phyloP scores from a whole-genome alignment of 1,140 invertebrate species.

The Cyphomyrmex costatus region DNA sequence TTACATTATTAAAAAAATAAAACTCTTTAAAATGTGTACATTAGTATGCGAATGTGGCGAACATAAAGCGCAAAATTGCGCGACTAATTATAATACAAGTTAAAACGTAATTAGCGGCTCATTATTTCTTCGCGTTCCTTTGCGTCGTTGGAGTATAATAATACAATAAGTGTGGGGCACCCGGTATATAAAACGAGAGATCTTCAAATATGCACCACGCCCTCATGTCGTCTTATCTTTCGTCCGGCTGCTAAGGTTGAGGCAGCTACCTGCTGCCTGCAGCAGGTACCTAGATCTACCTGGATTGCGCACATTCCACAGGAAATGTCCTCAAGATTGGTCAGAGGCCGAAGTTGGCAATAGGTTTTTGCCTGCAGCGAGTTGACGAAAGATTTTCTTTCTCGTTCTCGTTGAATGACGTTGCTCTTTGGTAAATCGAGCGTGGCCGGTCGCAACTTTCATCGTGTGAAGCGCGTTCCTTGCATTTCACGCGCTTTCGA shows the following conservation, averaged over 20 bases:
- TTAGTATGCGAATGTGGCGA: too few species aligned
- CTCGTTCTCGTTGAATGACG: conserved; percentile 38
- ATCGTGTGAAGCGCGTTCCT: neutral
- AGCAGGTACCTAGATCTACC: conserved; percentile 58
- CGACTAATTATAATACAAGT: conserved; percentile 6
- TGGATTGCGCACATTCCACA: conserved; percentile 56
- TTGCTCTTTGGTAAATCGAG: conserved; percentile 47
- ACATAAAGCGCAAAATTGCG: neutral
- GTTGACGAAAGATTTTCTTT: conserved; percentile 43
- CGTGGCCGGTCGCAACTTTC: conserved; percentile 18
- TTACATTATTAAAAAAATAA: neutral
- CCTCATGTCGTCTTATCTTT: conserved; percentile 54
- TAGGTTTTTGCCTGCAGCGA: conserved; percentile 15
- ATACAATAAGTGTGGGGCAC: neutral
- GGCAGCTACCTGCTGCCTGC: conserved; percentile 46
- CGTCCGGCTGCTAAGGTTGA: conserved; percentile 1
- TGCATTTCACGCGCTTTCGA: neutral
- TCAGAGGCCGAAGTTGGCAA: conserved; percentile 37
- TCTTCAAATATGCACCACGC: conserved; percentile 59
- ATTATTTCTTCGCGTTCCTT: neutral
- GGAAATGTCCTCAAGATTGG: conserved; percentile 51
- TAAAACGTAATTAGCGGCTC: neutral
- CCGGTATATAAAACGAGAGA: conserved; percentile 15
- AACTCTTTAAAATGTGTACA: neutral
- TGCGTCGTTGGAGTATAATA: neutral